Percentiles rank a stretch among this genome's conserved stretches.
These are phyloP conservation scores for Auanema freiburgensis DNA, from an alignment of 2,888 invertebrate species.

Conservation along the genomic window DNA sequence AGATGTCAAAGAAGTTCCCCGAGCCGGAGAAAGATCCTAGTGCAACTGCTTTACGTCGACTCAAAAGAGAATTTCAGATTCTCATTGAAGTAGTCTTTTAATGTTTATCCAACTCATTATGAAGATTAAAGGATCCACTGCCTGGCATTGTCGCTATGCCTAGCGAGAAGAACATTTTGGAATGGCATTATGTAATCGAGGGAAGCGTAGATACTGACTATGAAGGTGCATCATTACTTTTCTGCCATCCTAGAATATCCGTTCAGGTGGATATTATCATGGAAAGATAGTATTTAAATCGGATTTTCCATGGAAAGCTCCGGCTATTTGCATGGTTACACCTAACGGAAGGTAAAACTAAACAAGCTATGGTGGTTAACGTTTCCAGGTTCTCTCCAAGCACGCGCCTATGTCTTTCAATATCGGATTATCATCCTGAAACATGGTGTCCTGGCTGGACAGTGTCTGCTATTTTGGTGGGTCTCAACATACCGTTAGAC, in stretches of 20 bases:
- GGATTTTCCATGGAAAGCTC: conserved; percentile 63
- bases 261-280: conserved; percentile 77
- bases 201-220: conserved; percentile 94
- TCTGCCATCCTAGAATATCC: not conserved
- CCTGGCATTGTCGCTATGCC: conserved; percentile 73
- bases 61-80: conserved; percentile 92
- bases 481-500: conserved; percentile 4
- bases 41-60: conserved; percentile 76
- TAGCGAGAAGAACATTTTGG: conserved; percentile 88
- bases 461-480: conserved; percentile 84
- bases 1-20: conserved; percentile 2
- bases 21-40: conserved; percentile 32
- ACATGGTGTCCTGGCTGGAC: conserved; percentile 99
- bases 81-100: conserved; percentile 73
- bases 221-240: conserved; percentile 70
- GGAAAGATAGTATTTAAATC: conserved; percentile 89
- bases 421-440: conserved; percentile 91
- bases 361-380: not conserved
- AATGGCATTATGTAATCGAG: conserved; percentile 96
- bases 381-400: conserved; percentile 47
- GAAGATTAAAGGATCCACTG: conserved; percentile 32
- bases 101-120: not conserved
- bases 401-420: conserved; percentile 82
- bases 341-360: conserved; percentile 78
- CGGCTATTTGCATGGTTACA: conserved; percentile 72